These are phyloP conservation scores for Aethes cnicana DNA, from an alignment of 2,888 invertebrate species.

Conservation along the genomic window DNA sequence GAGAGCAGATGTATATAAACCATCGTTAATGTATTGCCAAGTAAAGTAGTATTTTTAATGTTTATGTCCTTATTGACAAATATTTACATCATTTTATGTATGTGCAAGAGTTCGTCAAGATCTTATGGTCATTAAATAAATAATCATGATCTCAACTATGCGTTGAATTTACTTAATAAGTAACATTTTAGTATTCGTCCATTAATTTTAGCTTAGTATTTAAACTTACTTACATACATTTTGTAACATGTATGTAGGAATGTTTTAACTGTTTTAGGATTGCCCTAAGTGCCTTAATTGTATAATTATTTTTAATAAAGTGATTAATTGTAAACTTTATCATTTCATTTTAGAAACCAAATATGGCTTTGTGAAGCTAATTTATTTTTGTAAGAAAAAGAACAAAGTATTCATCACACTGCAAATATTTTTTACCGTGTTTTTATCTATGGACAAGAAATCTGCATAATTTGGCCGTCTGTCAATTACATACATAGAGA, in stretches of 20 bases:
- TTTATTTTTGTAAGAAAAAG: neutral
- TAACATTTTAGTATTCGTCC: slow-evolving; percentile 19
- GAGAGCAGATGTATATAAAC: too few relatives aligned
- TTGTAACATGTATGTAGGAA: slow-evolving; percentile 12
- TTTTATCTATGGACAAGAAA: too few relatives aligned
- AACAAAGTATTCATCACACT: too few relatives aligned
- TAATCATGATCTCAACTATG: slow-evolving; percentile 17
- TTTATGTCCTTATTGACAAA: too few relatives aligned
- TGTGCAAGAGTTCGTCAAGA: neutral
- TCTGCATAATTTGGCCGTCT: too few relatives aligned
- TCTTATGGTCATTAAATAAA: neutral
- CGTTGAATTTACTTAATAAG: slow-evolving; percentile 5
- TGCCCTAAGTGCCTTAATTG: slow-evolving; percentile 25
- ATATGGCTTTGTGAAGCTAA: neutral
- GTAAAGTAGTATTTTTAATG: too few relatives aligned
- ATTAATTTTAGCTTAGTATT: slow-evolving; percentile 22
- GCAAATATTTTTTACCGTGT: too few relatives aligned
- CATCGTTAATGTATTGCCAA: too few relatives aligned
- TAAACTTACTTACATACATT: slow-evolving; percentile 15
- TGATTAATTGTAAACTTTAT: slow-evolving; percentile 15
- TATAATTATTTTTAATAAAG: slow-evolving; percentile 23
- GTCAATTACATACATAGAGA: too few relatives aligned
- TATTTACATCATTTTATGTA: neutral
- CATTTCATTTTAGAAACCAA: neutral
- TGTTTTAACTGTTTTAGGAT: slow-evolving; percentile 6